phyloP scores from a whole-genome alignment of 2,888 invertebrate genomes.

The Psylliodes chrysocephalus region DNA sequence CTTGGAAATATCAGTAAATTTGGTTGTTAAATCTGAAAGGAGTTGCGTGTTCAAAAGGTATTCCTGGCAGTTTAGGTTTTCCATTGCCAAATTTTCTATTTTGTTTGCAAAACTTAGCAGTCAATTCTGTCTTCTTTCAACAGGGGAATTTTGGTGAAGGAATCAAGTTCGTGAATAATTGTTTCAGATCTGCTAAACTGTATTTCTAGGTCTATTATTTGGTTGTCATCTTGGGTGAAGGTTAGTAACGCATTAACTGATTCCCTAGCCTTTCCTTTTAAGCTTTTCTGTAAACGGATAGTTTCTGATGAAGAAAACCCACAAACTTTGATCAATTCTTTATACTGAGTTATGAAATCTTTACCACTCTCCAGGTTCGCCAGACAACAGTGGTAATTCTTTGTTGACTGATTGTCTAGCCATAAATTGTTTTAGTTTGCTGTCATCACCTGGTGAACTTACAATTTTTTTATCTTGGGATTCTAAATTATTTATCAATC shows the following conservation, averaged over 20 bases:
- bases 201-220: constrained; percentile 1
- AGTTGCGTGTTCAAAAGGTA: constrained; percentile 8
- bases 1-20: no score
- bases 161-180: constrained; percentile 14
- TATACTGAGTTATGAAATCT: constrained; percentile 9
- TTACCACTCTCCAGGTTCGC: constrained; percentile 16
- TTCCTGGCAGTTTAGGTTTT: constrained; percentile 3
- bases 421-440: not conserved
- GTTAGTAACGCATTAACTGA: not conserved
- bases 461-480: no score
- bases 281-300: constrained; percentile 7
- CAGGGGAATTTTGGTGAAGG: not conserved
- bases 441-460: not conserved
- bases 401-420: constrained; percentile 10
- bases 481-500: not conserved
- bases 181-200: constrained; percentile 13
- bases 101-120: not conserved
- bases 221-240: not conserved
- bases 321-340: not conserved
- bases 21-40: not conserved
- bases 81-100: constrained; percentile 12
- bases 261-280: constrained; percentile 1
- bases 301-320: not conserved
- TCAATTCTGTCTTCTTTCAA: constrained; percentile 10
- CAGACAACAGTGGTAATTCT: constrained; percentile 8